phyloP scores from a whole-genome alignment of 2,113 vertebrate species.

The Nasalis larvatus region DNA sequence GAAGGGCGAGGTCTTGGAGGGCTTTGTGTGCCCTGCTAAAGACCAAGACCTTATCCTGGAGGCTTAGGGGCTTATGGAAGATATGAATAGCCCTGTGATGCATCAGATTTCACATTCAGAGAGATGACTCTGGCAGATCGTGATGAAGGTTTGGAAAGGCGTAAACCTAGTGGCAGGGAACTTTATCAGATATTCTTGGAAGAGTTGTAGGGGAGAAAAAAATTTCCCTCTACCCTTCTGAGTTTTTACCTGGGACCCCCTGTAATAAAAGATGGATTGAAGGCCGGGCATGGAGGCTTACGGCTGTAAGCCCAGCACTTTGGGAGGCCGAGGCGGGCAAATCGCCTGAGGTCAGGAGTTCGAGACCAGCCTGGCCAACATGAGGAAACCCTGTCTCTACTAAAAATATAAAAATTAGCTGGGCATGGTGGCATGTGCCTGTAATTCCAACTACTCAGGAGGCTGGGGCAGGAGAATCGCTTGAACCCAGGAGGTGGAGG shows the following conservation, averaged over 20 bases:
- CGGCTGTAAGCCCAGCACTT: too few species aligned
- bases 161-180: not conserved
- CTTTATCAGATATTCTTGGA: not conserved
- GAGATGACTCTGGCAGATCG: not conserved
- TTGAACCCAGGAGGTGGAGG: too few species aligned
- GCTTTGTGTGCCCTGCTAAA: not conserved
- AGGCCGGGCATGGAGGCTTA: too few species aligned
- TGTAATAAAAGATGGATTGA: too few species aligned
- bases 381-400: too few species aligned
- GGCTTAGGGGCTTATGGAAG: not conserved
- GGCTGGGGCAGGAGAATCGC: too few species aligned
- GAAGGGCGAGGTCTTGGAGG: not conserved
- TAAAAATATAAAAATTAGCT: too few species aligned
- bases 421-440: too few species aligned
- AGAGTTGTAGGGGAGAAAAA: not conserved
- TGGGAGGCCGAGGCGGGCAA: too few species aligned
- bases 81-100: not conserved
- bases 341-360: too few species aligned
- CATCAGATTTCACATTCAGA: not conserved
- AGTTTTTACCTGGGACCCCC: not conserved
- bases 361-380: too few species aligned
- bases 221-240: not conserved
- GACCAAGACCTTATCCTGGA: not conserved
- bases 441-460: too few species aligned
- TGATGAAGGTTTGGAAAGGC: not conserved